Percentiles rank a stretch among this genome's conserved stretches.
Evolutionary conservation across 1,140 invertebrate species (phyloP).

Genomic region (Galleria mellonella): DNA sequence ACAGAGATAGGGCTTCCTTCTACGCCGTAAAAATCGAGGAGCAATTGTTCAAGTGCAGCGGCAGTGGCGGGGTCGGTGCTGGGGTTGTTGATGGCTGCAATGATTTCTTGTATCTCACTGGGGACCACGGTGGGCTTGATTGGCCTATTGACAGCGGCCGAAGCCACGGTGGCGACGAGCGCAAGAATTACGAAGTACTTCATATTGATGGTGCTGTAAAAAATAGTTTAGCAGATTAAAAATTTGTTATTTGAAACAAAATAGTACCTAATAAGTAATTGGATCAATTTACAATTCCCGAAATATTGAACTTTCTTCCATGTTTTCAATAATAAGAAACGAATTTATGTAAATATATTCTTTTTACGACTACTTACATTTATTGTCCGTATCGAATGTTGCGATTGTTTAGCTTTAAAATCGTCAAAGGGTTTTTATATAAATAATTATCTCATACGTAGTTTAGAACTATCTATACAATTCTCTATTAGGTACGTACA

Average conservation of each 20-base stretch:
- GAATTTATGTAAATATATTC: too few species aligned
- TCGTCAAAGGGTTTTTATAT: too few species aligned
- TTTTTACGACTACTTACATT: too few species aligned
- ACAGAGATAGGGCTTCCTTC: not conserved
- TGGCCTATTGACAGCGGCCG: slow-evolving; percentile 16
- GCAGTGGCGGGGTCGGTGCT: slow-evolving; percentile 51
- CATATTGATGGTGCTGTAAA: slow-evolving; percentile 31
- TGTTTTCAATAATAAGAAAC: too few species aligned
- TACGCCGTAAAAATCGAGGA: slow-evolving; percentile 16
- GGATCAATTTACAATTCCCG: too few species aligned
- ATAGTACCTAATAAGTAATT: too few species aligned
- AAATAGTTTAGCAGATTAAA: not conserved
- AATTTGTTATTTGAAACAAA: not conserved
- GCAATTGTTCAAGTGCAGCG: slow-evolving; percentile 25
- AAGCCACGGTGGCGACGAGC: slow-evolving; percentile 35
- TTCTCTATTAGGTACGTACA: too few species aligned
- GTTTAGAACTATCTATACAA: too few species aligned
- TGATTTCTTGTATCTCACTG: slow-evolving; percentile 33
- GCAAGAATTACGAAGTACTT: slow-evolving; percentile 45
- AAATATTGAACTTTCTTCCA: too few species aligned
- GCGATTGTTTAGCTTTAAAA: too few species aligned
- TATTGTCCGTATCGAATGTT: too few species aligned
- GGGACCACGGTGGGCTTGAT: slow-evolving; percentile 11
- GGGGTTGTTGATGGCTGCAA: slow-evolving; percentile 45
- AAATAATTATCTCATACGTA: too few species aligned